Evolutionary conservation across 2,888 invertebrate species (phyloP).

Genomic region (Caenorhabditis uteleia): DNA sequence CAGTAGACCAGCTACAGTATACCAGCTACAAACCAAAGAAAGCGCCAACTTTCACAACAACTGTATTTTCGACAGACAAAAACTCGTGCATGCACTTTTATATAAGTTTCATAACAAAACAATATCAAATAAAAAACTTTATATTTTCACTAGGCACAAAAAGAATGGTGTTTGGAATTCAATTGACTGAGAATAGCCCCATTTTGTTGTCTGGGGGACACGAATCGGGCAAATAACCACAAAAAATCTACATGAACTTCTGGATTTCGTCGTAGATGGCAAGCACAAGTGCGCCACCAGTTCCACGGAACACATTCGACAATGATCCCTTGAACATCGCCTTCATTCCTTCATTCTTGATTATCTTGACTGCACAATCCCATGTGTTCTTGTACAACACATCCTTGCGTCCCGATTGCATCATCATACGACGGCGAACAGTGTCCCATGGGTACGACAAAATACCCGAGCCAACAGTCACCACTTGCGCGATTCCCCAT

Average conservation of each 20-base stretch:
- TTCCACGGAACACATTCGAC: slow-evolving; percentile 75
- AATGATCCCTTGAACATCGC: slow-evolving; percentile 85
- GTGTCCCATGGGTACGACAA: slow-evolving; percentile 97
- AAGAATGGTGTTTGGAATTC: no score
- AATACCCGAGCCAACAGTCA: slow-evolving; percentile 87
- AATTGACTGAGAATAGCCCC: no score
- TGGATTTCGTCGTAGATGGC: slow-evolving; percentile 84
- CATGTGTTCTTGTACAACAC: slow-evolving; percentile 87
- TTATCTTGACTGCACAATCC: slow-evolving; percentile 89
- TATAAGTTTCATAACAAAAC: no score
- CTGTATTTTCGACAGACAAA: no score
- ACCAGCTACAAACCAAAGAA: no score
- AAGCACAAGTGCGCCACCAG: slow-evolving; percentile 90
- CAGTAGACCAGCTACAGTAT: no score
- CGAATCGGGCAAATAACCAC: no score
- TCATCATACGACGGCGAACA: slow-evolving; percentile 95
- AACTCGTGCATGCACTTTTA: no score
- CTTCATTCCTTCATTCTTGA: slow-evolving; percentile 80
- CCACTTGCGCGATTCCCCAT: slow-evolving; percentile 79
- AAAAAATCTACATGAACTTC: slow-evolving; percentile 37
- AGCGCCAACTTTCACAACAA: no score
- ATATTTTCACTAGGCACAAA: no score
- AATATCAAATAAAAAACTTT: no score
- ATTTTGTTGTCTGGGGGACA: no score
- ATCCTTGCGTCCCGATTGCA: slow-evolving; percentile 91